These are phyloP conservation scores for Cisticola juncidis DNA, from an alignment of 2,113 vertebrate species.

Conservation along the genomic window DNA sequence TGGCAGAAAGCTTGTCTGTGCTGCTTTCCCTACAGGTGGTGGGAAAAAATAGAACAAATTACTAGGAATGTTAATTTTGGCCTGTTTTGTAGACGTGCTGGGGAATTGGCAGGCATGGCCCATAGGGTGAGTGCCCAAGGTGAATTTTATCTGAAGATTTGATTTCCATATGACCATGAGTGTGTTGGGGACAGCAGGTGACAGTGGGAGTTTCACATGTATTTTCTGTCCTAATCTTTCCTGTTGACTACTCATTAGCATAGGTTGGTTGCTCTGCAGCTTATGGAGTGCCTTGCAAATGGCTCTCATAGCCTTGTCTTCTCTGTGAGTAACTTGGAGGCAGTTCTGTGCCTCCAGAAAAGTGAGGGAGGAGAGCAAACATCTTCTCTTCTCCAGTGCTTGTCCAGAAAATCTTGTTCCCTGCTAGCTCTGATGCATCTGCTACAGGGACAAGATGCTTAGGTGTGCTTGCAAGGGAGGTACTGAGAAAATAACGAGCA, in stretches of 20 bases:
- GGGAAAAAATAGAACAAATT: fast-evolving
- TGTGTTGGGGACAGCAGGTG: fast-evolving
- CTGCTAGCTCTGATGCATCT: not conserved
- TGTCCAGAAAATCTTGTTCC: not conserved
- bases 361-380: not conserved
- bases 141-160: not conserved
- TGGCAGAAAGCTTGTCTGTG: too few relatives aligned
- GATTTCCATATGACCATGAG: fast-evolving
- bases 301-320: fast-evolving
- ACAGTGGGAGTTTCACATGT: fast-evolving
- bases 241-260: fast-evolving
- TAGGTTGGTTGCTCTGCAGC: not conserved
- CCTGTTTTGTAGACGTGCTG: not conserved
- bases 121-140: fast-evolving
- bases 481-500: not conserved
- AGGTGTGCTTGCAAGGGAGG: not conserved
- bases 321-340: not conserved
- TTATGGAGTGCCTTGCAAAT: fast-evolving
- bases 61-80: not conserved
- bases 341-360: not conserved
- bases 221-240: not conserved
- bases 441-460: fast-evolving
- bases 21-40: not conserved
- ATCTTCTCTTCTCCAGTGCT: not conserved
- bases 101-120: not conserved